Percentiles rank a stretch among this genome's conserved stretches.
These are phyloP conservation scores for Nymphalis io DNA, from an alignment of 1,140 invertebrate genomes.

Conservation along the genomic window DNA sequence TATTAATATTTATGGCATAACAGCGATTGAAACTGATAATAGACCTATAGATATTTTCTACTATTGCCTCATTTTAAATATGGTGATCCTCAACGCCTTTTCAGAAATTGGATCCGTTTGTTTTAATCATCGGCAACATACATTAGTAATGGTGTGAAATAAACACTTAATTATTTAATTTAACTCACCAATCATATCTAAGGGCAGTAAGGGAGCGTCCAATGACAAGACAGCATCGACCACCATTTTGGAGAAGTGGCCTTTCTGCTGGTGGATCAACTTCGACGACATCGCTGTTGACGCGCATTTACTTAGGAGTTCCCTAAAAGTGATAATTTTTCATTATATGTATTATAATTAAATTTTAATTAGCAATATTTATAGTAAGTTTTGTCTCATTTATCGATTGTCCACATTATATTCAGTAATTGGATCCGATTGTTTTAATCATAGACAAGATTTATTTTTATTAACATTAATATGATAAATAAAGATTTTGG, in stretches of 20 bases:
- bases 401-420: conserved; percentile 41
- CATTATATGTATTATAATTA: background rate
- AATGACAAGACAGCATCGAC: conserved; percentile 97
- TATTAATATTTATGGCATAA: too few species aligned
- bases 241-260: conserved; percentile 98
- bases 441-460: conserved; percentile 44
- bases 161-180: too few species aligned
- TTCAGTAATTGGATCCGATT: conserved; percentile 51
- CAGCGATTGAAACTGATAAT: too few species aligned
- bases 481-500: too few species aligned
- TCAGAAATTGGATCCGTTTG: conserved; percentile 24
- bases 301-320: conserved; percentile 96
- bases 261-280: conserved; percentile 96
- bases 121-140: conserved; percentile 23
- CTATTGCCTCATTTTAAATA: conserved; percentile 43
- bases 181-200: conserved; percentile 97
- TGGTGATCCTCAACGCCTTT: conserved; percentile 42
- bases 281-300: conserved; percentile 98
- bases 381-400: conserved; percentile 35
- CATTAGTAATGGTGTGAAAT: background rate
- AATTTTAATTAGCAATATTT: background rate
- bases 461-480: background rate
- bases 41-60: too few species aligned
- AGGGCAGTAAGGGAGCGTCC: conserved; percentile 93
- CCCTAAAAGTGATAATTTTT: conserved; percentile 61